Evolutionary conservation across 2,113 vertebrate species (phyloP).

Genomic region (Serinus canaria): DNA sequence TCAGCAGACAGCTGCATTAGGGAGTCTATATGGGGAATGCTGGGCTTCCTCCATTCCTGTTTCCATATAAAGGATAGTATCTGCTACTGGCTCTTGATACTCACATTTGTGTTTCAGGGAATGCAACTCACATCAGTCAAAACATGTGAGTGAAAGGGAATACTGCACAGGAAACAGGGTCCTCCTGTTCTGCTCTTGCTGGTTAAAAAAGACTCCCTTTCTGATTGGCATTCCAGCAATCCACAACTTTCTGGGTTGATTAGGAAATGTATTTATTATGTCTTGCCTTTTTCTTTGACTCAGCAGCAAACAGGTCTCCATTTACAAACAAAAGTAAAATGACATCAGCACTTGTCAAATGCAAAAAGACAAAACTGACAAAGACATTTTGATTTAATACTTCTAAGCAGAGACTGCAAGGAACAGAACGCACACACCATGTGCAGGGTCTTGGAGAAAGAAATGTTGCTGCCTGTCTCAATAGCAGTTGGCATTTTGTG

Average conservation of each 20-base stretch:
- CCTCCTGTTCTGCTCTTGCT: not conserved
- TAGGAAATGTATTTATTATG: not conserved
- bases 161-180: not conserved
- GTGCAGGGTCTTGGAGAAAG: not conserved
- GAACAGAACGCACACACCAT: not conserved
- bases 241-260: not conserved
- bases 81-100: not conserved
- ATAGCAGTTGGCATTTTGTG: not conserved
- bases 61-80: not conserved
- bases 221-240: not conserved
- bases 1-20: not conserved
- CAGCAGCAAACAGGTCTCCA: not conserved
- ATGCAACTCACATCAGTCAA: not conserved
- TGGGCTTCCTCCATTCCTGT: not conserved
- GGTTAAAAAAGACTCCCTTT: not conserved
- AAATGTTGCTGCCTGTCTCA: not conserved
- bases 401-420: not conserved
- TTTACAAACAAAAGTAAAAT: slow-evolving; percentile 10
- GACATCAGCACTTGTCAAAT: not conserved
- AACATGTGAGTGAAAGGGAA: not conserved
- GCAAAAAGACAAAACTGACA: not conserved
- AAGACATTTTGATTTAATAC: not conserved
- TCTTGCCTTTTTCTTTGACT: not conserved
- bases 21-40: not conserved
- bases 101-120: not conserved